These are phyloP conservation scores for Antechinus flavipes DNA, from an alignment of 2,113 vertebrate species.

Conservation along the genomic window DNA sequence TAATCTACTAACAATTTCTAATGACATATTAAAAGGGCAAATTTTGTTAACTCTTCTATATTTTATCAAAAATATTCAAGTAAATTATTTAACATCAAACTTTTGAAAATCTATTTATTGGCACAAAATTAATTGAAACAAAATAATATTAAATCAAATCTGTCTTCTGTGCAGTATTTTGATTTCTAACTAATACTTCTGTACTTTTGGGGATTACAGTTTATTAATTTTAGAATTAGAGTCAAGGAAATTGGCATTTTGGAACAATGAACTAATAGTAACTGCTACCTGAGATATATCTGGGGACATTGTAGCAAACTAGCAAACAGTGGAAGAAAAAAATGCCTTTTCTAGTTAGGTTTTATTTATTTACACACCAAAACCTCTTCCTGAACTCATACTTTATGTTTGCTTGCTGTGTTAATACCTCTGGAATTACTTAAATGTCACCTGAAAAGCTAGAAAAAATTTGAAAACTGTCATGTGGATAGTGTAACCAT, in stretches of 20 bases:
- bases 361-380: neutral
- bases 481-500: slow-evolving; percentile 44
- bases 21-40: neutral
- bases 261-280: neutral
- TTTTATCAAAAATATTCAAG: neutral
- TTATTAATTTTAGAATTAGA: neutral
- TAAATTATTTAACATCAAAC: neutral
- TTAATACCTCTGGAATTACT: slow-evolving; percentile 39
- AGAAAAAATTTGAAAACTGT: slow-evolving; percentile 40
- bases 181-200: neutral
- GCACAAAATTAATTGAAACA: neutral
- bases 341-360: neutral
- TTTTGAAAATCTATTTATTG: neutral
- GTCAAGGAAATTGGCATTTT: neutral
- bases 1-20: neutral
- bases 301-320: neutral
- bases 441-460: slow-evolving; percentile 58
- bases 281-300: neutral
- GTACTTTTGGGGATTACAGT: neutral
- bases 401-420: neutral
- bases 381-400: neutral
- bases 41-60: neutral
- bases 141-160: neutral
- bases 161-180: neutral
- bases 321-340: neutral